These are phyloP conservation scores for Eristalinus sepulchralis DNA, from an alignment of 2,888 invertebrate species.

Conservation along the genomic window DNA sequence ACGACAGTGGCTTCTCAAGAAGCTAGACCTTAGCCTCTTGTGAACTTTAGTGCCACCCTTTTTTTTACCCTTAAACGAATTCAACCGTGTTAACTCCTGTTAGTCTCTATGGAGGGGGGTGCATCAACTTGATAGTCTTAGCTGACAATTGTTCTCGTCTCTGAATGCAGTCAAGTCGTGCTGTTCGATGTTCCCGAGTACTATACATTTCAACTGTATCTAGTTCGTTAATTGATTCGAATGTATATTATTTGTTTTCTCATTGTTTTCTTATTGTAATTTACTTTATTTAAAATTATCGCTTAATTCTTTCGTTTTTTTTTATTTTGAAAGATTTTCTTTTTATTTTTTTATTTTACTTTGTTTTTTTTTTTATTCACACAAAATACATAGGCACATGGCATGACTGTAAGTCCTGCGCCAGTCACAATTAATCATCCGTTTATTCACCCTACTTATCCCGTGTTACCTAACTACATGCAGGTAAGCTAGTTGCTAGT, in stretches of 20 bases:
- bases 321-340: slow-evolving; percentile 71
- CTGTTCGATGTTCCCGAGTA: neutral
- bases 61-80: too few relatives aligned
- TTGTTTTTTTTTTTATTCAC: slow-evolving; percentile 71
- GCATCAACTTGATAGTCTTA: too few relatives aligned
- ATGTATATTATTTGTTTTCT: neutral
- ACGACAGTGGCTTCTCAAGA: too few relatives aligned
- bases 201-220: neutral
- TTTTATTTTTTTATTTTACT: slow-evolving; percentile 64
- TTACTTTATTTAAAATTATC: slow-evolving; percentile 12
- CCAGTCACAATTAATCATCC: slow-evolving; percentile 82
- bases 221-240: slow-evolving; percentile 80
- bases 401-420: slow-evolving; percentile 82
- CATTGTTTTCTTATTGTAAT: neutral
- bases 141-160: too few relatives aligned
- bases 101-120: too few relatives aligned
- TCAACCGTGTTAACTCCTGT: too few relatives aligned
- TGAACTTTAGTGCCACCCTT: too few relatives aligned
- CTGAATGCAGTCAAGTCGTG: neutral
- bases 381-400: slow-evolving; percentile 80
- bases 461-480: slow-evolving; percentile 81
- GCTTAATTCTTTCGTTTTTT: slow-evolving; percentile 44
- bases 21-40: too few relatives aligned
- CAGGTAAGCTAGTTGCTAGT: slow-evolving; percentile 79
- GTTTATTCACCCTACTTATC: slow-evolving; percentile 82